phyloP scores from a whole-genome alignment of 2,888 invertebrate species.

The Gastracanthus pulcherrimus region DNA sequence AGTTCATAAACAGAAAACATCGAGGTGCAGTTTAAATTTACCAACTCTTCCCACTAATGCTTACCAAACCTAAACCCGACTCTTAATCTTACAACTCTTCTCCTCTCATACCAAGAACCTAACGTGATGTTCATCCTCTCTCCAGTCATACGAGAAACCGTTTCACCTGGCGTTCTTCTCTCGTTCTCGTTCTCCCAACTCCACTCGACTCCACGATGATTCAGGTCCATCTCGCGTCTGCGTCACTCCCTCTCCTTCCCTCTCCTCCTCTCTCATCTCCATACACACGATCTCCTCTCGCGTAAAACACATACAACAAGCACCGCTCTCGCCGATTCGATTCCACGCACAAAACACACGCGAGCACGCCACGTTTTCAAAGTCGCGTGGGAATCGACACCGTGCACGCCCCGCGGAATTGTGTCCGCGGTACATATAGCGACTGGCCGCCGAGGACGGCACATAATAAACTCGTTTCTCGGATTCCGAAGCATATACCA shows the following conservation, averaged over 20 bases:
- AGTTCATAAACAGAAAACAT: too few species aligned
- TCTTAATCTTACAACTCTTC: too few species aligned
- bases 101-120: neutral
- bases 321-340: too few species aligned
- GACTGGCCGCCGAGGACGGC: too few species aligned
- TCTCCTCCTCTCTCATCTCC: neutral
- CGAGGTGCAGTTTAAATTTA: too few species aligned
- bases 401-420: too few species aligned
- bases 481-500: slow-evolving; percentile 8
- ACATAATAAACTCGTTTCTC: slow-evolving; percentile 42
- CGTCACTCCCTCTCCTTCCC: neutral
- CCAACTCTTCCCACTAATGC: too few species aligned
- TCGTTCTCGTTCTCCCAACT: too few species aligned
- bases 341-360: neutral
- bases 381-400: slow-evolving; percentile 20
- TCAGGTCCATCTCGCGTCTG: slow-evolving; percentile 4
- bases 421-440: neutral
- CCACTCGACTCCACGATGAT: slow-evolving; percentile 13
- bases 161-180: slow-evolving; percentile 25
- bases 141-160: neutral
- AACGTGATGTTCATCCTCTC: neutral
- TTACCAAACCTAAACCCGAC: too few species aligned
- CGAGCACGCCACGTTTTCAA: neutral
- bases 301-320: too few species aligned
- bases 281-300: neutral